phyloP scores from a whole-genome alignment of 2,888 invertebrate species.

The Diloba caeruleocephala region DNA sequence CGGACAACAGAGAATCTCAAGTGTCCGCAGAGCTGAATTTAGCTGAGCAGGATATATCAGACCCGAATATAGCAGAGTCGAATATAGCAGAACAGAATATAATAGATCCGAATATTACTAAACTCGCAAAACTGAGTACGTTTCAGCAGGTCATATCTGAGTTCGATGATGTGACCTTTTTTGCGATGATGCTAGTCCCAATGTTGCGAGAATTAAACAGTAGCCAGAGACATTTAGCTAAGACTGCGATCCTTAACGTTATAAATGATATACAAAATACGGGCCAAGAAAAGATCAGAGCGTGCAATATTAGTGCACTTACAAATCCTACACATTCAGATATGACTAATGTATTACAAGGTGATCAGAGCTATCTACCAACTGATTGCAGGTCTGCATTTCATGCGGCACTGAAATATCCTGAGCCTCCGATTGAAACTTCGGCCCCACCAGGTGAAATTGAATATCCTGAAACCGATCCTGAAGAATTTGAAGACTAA shows the following conservation, averaged over 20 bases:
- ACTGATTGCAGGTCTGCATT: neutral
- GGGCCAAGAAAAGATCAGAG: neutral
- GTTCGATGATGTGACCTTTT: neutral
- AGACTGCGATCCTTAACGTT: neutral
- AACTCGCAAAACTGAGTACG: too few species aligned
- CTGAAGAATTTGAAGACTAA: neutral
- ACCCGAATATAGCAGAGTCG: too few species aligned
- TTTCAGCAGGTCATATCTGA: neutral
- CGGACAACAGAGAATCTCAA: too few species aligned
- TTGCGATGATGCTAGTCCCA: neutral
- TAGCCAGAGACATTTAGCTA: neutral
- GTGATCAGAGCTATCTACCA: neutral
- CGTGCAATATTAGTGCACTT: neutral
- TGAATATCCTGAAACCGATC: neutral
- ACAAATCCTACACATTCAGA: neutral
- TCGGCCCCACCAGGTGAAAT: neutral
- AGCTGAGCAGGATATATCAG: too few species aligned
- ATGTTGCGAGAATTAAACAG: constrained; percentile 2
- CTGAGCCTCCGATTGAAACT: neutral
- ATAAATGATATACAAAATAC: neutral
- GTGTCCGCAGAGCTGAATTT: too few species aligned
- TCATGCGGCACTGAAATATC: neutral
- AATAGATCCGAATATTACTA: too few species aligned
- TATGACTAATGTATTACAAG: neutral
- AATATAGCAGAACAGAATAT: too few species aligned